These are phyloP conservation scores for Tragelaphus eurycerus DNA, from an alignment of 2,797 vertebrate genomes.

Conservation along the genomic window DNA sequence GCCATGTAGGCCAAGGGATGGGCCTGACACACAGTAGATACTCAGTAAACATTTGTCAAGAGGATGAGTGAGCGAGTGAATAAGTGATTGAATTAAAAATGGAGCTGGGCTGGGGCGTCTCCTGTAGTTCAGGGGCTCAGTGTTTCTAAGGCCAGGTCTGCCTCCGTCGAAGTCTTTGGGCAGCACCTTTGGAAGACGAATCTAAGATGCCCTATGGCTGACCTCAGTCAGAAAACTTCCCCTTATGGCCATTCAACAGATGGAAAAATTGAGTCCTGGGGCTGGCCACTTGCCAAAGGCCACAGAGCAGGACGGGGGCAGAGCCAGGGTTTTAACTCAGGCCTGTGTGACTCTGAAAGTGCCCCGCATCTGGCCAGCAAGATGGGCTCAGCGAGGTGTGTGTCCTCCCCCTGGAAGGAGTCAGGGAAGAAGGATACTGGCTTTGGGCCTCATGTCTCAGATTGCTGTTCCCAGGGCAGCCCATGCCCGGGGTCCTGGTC, in stretches of 20 bases:
- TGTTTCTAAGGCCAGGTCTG: neutral
- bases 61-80: neutral
- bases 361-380: neutral
- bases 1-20: neutral
- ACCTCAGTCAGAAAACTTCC: neutral
- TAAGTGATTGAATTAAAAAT: neutral
- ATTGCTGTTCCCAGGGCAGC: neutral
- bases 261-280: neutral
- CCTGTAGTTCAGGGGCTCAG: neutral
- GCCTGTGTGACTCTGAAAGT: neutral
- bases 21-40: neutral
- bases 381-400: neutral
- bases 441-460: neutral
- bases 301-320: neutral
- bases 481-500: neutral
- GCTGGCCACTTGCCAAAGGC: neutral
- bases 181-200: neutral
- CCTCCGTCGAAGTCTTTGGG: neutral
- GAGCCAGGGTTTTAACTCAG: neutral
- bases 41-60: neutral
- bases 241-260: neutral
- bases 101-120: neutral
- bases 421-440: too few species aligned
- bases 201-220: neutral
- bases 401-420: neutral